Evolutionary conservation across 2,888 invertebrate species (phyloP).

Genomic region (Andrena marginata): DNA sequence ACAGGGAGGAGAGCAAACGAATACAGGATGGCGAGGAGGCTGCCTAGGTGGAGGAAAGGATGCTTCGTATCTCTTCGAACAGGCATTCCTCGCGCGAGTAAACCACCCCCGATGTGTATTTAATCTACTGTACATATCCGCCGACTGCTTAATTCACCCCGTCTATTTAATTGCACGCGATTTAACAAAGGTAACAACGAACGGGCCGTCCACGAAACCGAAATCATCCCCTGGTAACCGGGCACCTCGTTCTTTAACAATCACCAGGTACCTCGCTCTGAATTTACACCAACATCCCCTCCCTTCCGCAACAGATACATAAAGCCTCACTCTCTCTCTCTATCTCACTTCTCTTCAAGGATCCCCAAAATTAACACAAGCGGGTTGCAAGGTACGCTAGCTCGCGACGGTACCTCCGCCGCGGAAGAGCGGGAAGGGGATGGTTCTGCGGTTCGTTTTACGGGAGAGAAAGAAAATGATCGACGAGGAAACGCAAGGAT

Average conservation of each 20-base stretch:
- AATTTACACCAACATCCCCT: no score
- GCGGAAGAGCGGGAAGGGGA: neutral
- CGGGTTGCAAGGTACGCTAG: no score
- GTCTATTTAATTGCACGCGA: conserved; percentile 7
- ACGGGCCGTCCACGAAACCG: neutral
- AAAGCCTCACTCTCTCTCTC: no score
- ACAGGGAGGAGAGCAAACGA: neutral
- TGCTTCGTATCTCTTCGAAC: no score
- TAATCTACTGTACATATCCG: neutral
- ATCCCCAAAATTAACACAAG: neutral
- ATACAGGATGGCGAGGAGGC: neutral
- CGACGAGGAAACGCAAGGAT: neutral
- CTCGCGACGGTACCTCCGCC: no score
- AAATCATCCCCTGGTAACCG: neutral
- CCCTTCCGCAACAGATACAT: no score
- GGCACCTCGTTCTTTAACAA: neutral
- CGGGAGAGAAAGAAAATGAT: conserved; percentile 9
- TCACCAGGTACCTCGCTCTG: no score
- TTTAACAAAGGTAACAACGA: conserved; percentile 5
- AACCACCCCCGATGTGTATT: neutral
- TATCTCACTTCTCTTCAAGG: neutral
- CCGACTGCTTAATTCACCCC: neutral
- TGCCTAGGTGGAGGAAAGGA: neutral
- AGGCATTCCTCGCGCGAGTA: no score
- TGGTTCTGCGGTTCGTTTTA: neutral